Evolutionary conservation across 1,140 invertebrate species (phyloP), one percentile per base, ranked within the genome.

Genomic region (Ceratitis capitata): DNA sequence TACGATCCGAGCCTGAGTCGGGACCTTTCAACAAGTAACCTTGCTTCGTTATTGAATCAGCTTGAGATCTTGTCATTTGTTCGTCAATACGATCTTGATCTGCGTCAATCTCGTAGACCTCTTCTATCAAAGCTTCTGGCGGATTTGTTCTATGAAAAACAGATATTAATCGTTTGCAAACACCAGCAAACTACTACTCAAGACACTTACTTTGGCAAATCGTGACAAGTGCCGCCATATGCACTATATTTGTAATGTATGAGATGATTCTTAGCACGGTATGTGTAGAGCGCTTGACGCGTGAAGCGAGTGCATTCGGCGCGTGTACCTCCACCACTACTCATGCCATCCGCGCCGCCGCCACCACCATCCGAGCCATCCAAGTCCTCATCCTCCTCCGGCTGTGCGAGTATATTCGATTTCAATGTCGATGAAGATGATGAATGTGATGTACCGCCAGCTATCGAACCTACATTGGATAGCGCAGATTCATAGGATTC

Each of bases 11-110:
- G 51, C 94, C 94, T 82, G 96, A 96, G 92, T 98, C 97, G 10
- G 97, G 97, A 47, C 97, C 97, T 93, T 98, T 98, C 89, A 97
- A 94, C 83, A 98, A 92, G 92, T 96, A 98, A 0, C 97, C 97
- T 92, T 98, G 95, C 92, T 98, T 98, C 39, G 96, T 96, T 84
- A 98, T 95, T 61, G 95, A 94, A 90, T 96, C 95, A 85, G 94
- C 93, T 86, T 93, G 95, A 87, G 89, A 93, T 83, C 93, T 91
- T 85, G 93, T 94, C 93, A 93, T 92, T 93, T 95, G 95, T 92
- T 97, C 95, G 92, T 97, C 95, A 69, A 95, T 94, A 88, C 95
- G 94, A 92, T 98, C 97, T 83, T 94, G 94, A 91, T 98, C 97
- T 6, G 96, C 95, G 93, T 98, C 97, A 86, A 97, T 95, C 92